A percentile compares a stretch with the other conserved stretches of the same genome.
Evolutionary conservation across 1,140 invertebrate genomes (phyloP).

Genomic region (Kradibia gibbosae): DNA sequence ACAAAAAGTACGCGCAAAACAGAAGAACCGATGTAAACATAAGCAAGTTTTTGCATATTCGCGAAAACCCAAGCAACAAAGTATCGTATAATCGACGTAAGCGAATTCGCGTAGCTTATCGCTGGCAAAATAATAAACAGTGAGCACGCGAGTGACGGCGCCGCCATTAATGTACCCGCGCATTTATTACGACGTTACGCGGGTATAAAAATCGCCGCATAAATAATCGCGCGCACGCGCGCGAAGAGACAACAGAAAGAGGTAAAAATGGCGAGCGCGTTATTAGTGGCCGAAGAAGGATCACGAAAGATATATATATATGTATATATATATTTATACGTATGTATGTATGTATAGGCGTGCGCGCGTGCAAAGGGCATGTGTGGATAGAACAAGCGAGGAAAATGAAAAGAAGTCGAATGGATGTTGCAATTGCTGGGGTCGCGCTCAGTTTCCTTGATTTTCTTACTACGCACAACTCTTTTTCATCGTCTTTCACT

Average conservation of each 20-base stretch:
- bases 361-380: not conserved
- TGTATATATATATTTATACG: too few species aligned
- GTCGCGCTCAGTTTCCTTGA: constrained; percentile 34
- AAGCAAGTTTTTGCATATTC: not conserved
- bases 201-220: constrained; percentile 26
- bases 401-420: constrained; percentile 20
- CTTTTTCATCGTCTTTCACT: constrained; percentile 47
- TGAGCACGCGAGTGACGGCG: not conserved
- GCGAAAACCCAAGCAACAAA: not conserved
- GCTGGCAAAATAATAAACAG: not conserved
- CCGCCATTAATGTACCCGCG: not conserved
- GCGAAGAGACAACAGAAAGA: not conserved
- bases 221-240: not conserved
- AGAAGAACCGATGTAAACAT: not conserved
- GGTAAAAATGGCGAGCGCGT: not conserved
- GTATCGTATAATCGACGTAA: not conserved
- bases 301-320: too few species aligned
- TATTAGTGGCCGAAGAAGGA: not conserved
- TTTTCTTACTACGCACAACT: constrained; percentile 42
- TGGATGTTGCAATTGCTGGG: constrained; percentile 34
- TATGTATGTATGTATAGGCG: too few species aligned
- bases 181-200: not conserved
- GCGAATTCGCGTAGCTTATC: not conserved
- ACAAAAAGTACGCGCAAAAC: too few species aligned
- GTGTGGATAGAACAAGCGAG: not conserved